Percentiles rank a stretch among this genome's conserved stretches.
phyloP scores from a whole-genome alignment of 2,797 vertebrate species.

The Cyprinodon diabolis region DNA sequence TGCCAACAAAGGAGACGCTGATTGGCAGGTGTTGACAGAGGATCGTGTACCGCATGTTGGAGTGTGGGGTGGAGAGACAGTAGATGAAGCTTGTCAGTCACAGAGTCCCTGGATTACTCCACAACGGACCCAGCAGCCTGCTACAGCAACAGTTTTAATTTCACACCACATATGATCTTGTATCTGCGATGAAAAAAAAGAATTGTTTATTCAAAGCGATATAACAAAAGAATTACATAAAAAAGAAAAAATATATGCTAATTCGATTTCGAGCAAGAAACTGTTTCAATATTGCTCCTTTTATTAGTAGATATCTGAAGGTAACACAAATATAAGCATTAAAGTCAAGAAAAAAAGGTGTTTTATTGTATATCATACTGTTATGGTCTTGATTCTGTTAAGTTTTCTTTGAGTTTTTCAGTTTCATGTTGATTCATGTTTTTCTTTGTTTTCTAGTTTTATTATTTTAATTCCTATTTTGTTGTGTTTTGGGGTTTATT shows the following conservation, averaged over 20 bases:
- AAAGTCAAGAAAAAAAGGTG: too few relatives aligned
- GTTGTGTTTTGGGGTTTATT: too few relatives aligned
- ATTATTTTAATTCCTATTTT: too few relatives aligned
- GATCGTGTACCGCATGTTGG: conserved; percentile 25
- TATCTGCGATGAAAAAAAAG: conserved; percentile 20
- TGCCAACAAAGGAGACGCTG: conserved; percentile 47
- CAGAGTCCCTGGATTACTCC: conserved; percentile 36
- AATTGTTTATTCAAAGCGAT: not conserved
- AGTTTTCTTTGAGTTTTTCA: too few relatives aligned
- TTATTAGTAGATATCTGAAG: not conserved
- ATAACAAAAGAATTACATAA: not conserved
- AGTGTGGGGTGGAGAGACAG: conserved; percentile 12
- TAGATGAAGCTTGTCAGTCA: conserved; percentile 39
- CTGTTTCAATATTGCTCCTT: too few relatives aligned
- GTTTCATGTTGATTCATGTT: too few relatives aligned
- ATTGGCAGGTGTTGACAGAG: conserved; percentile 60
- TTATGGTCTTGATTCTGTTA: too few relatives aligned
- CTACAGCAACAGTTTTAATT: conserved; percentile 18
- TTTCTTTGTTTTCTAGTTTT: too few relatives aligned
- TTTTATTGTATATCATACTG: too few relatives aligned
- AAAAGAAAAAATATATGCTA: not conserved
- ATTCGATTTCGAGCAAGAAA: not conserved
- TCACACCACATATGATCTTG: conserved; percentile 45
- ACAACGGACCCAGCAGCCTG: conserved; percentile 18
- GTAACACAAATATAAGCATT: not conserved